Base-by-base conservation (phyloP, 1,140 invertebrate genomes). In the Anoplolepis gracilipes region DNA sequence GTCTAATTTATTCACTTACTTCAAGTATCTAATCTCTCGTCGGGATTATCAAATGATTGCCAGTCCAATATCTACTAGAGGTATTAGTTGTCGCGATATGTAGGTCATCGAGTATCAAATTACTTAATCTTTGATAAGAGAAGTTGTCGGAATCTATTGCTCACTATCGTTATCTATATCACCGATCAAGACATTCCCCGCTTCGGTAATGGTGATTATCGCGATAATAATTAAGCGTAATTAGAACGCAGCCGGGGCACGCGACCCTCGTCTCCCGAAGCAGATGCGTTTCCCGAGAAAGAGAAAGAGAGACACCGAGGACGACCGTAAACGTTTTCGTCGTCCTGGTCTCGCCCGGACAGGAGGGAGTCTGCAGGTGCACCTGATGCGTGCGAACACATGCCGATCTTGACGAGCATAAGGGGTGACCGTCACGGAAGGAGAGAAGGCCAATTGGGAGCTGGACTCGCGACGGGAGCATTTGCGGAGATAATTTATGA, bases 141-240 rank as follows among this genome's bases (percentile, higher is more conserved):
- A n/a, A n/a, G n/a, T n/a, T n/a, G n/a, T n/a, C n/a, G n/a, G n/a
- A n/a, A n/a, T n/a, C n/a, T n/a, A n/a, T n/a, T n/a, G n/a, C n/a
- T 79, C 22, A 25, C 57, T 65, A 28, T 78, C 36, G 16, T 67
- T 91, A 88, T 88, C 84, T 72, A 10, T 16, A 33, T 49, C 65
- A 55, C 61, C 57, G 85, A 93, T 92, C 92, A 5, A 30, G 82
- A 73, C 86, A 91, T 92, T 91, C 89, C n/a, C n/a, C 86, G 89
- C 86, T 85, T 70, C 85, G 86, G 78, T 92, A 91, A 90, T 88
- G 90, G 78, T 57, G 87, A 91, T 92, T 89, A 91, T 90, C 89
- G 67, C 87, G 88, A 92, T 89, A 79, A 90, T 93, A 93, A 94
- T 93, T 93, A 91, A 90, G 85, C 85, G 78, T 92, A 94, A 94